Evolutionary conservation across 1,140 invertebrate species (phyloP).

Genomic region (silkworm (Bombyx mori)): ASM3026992v2 NC_085132.1:4132001-4132500

Average conservation of each 20-base stretch:
- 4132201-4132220: no score
- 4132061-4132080: no score
- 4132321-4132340: constrained; percentile 58
- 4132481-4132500: constrained; percentile 65
- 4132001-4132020: no score
- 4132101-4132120: no score
- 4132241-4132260: constrained; percentile 24
- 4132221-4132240: constrained; percentile 15
- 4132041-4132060: no score
- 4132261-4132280: constrained; percentile 30
- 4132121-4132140: no score
- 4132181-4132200: no score
- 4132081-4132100: no score
- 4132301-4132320: constrained; percentile 18
- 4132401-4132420: constrained; percentile 51
- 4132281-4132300: constrained; percentile 9
- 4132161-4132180: no score
- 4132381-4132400: constrained; percentile 9
- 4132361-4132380: constrained; percentile 43
- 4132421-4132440: constrained; percentile 68
- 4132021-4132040: no score
- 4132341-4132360: constrained; percentile 41
- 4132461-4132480: constrained; percentile 52
- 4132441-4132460: constrained; percentile 60
- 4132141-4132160: no score